These are phyloP conservation scores for Melanotaenia pygmaea DNA, from an alignment of 2,797 vertebrate genomes.

Conservation along the genomic window DNA sequence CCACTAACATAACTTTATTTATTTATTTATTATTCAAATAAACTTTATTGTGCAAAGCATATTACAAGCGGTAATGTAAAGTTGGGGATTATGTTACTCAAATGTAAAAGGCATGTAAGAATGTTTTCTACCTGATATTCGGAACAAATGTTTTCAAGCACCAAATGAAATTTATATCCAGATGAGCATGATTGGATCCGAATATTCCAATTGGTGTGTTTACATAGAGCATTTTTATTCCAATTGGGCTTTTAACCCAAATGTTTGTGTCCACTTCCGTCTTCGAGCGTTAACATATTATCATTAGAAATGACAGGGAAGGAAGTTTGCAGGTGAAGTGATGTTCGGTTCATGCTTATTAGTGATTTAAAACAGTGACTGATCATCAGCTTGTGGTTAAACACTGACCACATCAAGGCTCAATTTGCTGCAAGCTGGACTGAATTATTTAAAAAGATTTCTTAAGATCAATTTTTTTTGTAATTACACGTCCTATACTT, in stretches of 20 bases:
- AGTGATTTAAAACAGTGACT: background rate
- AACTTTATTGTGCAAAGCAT: no score
- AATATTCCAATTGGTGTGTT: background rate
- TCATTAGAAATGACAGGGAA: background rate
- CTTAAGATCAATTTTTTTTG: background rate
- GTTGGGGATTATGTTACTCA: no score
- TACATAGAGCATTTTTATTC: background rate
- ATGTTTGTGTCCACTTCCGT: background rate
- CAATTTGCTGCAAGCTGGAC: background rate
- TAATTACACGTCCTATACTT: background rate
- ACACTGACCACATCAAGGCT: constrained; percentile 9
- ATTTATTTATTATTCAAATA: no score
- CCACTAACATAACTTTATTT: no score
- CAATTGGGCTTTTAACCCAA: background rate
- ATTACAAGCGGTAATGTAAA: no score
- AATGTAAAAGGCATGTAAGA: no score
- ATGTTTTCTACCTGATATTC: no score
- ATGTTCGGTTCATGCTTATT: constrained; percentile 4
- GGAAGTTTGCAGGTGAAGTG: background rate
- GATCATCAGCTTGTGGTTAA: constrained; percentile 7
- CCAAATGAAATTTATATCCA: no score
- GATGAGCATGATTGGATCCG: background rate
- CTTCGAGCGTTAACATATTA: background rate
- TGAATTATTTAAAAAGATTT: background rate
- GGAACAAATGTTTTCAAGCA: no score